Conservation (phyloP, 2,797 vertebrate genomes). For the Artibeus lituratus region DNA sequence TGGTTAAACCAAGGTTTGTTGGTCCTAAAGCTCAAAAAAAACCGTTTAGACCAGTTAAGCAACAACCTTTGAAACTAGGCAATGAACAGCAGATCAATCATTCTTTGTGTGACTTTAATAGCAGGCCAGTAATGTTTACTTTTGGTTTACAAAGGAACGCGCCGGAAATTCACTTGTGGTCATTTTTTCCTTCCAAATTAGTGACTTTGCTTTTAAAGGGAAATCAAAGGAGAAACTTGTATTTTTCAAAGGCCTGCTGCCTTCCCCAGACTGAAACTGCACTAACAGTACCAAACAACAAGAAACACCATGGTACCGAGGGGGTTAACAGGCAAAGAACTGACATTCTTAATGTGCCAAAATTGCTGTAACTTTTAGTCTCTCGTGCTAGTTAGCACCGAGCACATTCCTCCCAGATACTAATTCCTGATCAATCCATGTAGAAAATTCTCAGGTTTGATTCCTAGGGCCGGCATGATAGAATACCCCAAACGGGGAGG, state of each 20-base stretch:
- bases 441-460: not conserved
- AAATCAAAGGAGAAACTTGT: not conserved
- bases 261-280: not conserved
- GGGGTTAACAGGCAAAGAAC: not conserved
- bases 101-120: not conserved
- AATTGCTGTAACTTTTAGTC: not conserved
- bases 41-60: not conserved
- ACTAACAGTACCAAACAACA: not conserved
- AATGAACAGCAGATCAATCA: not conserved
- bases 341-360: not conserved
- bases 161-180: not conserved
- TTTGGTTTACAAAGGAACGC: slow-evolving; percentile 34
- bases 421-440: not conserved
- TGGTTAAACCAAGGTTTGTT: not conserved
- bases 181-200: not conserved
- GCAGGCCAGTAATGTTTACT: not conserved
- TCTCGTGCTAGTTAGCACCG: not conserved
- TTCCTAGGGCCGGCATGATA: not conserved
- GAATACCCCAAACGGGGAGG: not conserved
- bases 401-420: not conserved
- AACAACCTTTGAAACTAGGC: not conserved
- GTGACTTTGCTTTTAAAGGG: not conserved
- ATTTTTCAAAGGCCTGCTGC: not conserved
- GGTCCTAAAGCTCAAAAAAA: not conserved
- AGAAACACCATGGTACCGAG: not conserved